Evolutionary conservation across 2,113 vertebrate genomes (phyloP).

Genomic region (Sinocyclocheilus maitianheensis): DNA sequence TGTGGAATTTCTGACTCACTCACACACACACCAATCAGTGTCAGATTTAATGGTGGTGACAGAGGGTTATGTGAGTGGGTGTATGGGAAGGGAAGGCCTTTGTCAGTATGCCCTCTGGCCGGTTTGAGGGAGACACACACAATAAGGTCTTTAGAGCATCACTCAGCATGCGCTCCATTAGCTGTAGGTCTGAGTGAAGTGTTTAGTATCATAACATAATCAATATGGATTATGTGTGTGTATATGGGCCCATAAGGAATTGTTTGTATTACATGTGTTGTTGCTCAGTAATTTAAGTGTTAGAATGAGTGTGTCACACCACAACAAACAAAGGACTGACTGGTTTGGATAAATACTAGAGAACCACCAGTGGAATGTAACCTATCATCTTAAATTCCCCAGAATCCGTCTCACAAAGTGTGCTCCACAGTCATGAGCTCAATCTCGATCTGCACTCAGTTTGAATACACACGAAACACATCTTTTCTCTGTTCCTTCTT

Average conservation of each 20-base stretch:
- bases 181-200: constrained; percentile 42
- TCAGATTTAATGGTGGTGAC: constrained; percentile 57
- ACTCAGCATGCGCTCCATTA: constrained; percentile 51
- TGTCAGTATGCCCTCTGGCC: constrained; percentile 41
- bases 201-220: constrained; percentile 26
- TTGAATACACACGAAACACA: neutral
- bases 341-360: neutral
- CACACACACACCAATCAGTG: constrained; percentile 18
- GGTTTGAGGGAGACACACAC: constrained; percentile 11
- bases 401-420: neutral
- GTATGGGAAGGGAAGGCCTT: constrained; percentile 37
- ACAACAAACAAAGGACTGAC: neutral
- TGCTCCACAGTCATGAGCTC: neutral
- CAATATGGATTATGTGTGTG: constrained; percentile 20
- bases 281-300: constrained; percentile 9
- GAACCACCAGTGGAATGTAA: constrained; percentile 39
- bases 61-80: constrained; percentile 51
- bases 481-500: neutral
- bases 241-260: neutral
- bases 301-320: neutral
- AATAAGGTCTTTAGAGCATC: constrained; percentile 45
- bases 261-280: neutral
- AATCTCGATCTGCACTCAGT: neutral
- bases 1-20: constrained; percentile 27
- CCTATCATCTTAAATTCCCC: constrained; percentile 27